Base-by-base conservation (phyloP, 1,140 invertebrate genomes). In the Drosophila murphyi region DNA sequence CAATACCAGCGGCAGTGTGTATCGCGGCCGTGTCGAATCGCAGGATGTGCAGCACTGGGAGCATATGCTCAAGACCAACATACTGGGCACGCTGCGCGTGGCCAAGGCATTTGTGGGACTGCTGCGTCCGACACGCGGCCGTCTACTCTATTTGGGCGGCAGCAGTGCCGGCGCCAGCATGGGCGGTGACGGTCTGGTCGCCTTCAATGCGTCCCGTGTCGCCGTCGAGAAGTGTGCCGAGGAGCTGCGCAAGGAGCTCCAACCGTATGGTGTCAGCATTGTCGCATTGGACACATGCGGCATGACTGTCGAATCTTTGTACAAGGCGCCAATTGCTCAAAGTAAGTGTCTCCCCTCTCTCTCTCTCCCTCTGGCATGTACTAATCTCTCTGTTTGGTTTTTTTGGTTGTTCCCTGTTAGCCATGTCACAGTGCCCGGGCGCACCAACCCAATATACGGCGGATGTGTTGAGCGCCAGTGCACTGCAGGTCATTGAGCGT, bases 1-100 rank as follows among this genome's bases (percentile, higher is more conserved):
- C 48, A 96, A 97, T 90, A 97, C 96, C 2, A 96, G 95, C 7
- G 96, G 96, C 8, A 94, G 95, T 70, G 94, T 95, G 56, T 94
- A 96, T 91, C 93, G 95, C 63, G 94, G 95, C n/a, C 93, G 94
- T 31, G 94, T 96, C 35, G 95, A 96, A 62, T 94, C 94, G 59
- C 96, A 97, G 80, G 95, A 96, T 62, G 95, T 96, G 2, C 93
- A 94, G 1, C 95, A 96, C 80, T 97, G 96, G 96, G 96, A 97
- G 86, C 94, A 95, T 8, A 96, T 96, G 93, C 92, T 97, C 2
- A 94, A 95, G 67, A 95, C 95, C 47, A 97, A 97, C 82, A 95
- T 97, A 41, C 93, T 97, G 5, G 96, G 96, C 1, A 95, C 96
- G 8, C 92, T 97, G 67, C 94, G 96, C 35, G 95, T 96, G 8